A percentile compares a stretch with the other conserved stretches of the same genome.
phyloP scores from a whole-genome alignment of 2,888 invertebrate species.

The Omphaloscelis lunosa region DNA sequence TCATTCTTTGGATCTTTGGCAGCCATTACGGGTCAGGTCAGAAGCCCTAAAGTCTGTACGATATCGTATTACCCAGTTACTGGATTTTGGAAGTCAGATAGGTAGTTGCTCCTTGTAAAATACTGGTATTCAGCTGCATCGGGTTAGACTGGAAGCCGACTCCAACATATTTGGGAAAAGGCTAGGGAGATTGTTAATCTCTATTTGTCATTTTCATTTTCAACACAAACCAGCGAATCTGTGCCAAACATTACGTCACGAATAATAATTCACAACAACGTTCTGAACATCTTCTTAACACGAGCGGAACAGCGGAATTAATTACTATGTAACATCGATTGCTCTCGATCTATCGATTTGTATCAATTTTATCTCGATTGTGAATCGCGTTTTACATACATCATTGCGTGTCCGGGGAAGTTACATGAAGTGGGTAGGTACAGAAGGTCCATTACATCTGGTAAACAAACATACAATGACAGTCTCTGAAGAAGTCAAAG shows the following conservation, averaged over 20 bases:
- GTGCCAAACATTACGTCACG: slow-evolving; percentile 47
- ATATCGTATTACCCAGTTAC: no score
- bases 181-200: neutral
- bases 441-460: slow-evolving; percentile 29
- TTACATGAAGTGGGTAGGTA: neutral
- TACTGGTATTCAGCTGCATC: no score
- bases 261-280: slow-evolving; percentile 19
- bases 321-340: slow-evolving; percentile 63
- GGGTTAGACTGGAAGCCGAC: no score
- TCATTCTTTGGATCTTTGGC: no score
- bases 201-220: slow-evolving; percentile 43
- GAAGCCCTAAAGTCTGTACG: no score
- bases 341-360: slow-evolving; percentile 55
- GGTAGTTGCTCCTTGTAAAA: no score
- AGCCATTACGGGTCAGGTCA: no score
- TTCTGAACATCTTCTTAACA: slow-evolving; percentile 39
- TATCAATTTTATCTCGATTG: slow-evolving; percentile 69
- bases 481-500: neutral
- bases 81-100: no score
- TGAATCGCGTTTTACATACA: slow-evolving; percentile 75
- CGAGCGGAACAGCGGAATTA: slow-evolving; percentile 58
- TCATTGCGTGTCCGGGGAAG: slow-evolving; percentile 67
- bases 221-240: slow-evolving; percentile 21
- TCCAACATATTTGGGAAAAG: no score
- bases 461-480: neutral